Evolutionary conservation across 35 echinoderm and acorn worm genomes (phyloP).

Genomic region (Amphiura filiformis): DNA sequence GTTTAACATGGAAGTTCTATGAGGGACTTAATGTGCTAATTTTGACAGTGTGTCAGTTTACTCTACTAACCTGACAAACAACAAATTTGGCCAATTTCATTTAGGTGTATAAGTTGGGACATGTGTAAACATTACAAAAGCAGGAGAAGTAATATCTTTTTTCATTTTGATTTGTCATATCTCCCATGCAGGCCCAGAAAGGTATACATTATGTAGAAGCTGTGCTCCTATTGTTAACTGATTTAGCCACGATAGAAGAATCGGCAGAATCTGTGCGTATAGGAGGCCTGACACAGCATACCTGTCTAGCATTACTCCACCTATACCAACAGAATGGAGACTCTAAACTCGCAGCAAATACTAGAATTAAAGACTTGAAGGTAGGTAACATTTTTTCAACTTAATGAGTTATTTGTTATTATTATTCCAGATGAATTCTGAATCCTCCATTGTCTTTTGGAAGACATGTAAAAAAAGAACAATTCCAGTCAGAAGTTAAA

Average conservation of each 20-base stretch:
- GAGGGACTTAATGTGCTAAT: too few relatives aligned
- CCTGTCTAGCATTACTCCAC: slow-evolving; percentile 51
- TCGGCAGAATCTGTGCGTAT: slow-evolving; percentile 55
- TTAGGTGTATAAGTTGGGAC: too few relatives aligned
- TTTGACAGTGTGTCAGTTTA: too few relatives aligned
- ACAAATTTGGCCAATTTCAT: too few relatives aligned
- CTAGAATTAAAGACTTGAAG: background rate
- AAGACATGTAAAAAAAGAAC: too few relatives aligned
- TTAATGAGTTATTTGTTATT: background rate
- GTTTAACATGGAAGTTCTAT: too few relatives aligned
- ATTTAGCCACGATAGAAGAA: slow-evolving; percentile 49
- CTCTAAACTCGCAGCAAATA: slow-evolving; percentile 22
- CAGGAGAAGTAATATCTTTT: too few relatives aligned
- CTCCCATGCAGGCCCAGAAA: slow-evolving; percentile 49
- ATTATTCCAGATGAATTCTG: background rate
- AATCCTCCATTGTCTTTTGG: background rate
- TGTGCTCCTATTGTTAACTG: slow-evolving; percentile 36
- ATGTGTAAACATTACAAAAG: too few relatives aligned
- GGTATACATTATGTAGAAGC: slow-evolving; percentile 62
- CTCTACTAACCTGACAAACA: too few relatives aligned
- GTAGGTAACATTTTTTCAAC: background rate
- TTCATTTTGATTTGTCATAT: too few relatives aligned
- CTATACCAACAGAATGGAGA: slow-evolving; percentile 57
- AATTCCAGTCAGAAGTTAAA: too few relatives aligned
- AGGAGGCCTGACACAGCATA: slow-evolving; percentile 63